These are phyloP conservation scores for Myotis myotis DNA, from an alignment of 2,797 vertebrate genomes.

Conservation along the genomic window DNA sequence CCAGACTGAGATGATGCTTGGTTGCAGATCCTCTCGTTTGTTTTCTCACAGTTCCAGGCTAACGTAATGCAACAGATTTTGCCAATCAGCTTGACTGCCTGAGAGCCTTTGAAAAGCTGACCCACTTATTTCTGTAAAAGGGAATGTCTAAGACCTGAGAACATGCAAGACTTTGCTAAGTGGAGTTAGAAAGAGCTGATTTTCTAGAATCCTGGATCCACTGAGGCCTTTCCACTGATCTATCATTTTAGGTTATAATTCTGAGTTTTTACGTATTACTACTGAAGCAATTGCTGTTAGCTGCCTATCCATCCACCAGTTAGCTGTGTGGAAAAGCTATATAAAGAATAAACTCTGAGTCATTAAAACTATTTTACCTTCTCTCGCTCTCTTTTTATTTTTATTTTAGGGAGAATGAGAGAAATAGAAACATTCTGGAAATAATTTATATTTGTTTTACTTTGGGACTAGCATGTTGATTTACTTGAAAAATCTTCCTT, in stretches of 20 bases:
- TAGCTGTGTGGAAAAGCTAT: neutral
- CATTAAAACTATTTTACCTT: neutral
- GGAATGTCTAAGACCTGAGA: constrained; percentile 42
- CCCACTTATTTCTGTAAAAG: constrained; percentile 61
- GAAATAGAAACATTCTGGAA: neutral
- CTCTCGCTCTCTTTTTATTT: neutral
- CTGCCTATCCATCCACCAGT: no score
- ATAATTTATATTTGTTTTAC: neutral
- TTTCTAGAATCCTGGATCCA: constrained; percentile 14
- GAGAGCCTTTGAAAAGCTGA: constrained; percentile 53
- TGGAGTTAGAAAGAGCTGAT: constrained; percentile 48
- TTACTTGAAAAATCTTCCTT: constrained; percentile 5
- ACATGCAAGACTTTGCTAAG: constrained; percentile 38
- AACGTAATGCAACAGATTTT: constrained; percentile 60
- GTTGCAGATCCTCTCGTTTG: constrained; percentile 63
- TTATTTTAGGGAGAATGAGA: neutral
- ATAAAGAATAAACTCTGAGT: neutral
- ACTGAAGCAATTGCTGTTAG: neutral
- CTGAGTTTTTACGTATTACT: neutral
- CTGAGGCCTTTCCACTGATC: neutral
- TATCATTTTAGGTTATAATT: constrained; percentile 42
- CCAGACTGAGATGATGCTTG: constrained; percentile 63
- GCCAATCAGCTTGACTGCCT: constrained; percentile 66
- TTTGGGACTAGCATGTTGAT: neutral
- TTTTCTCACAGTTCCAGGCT: constrained; percentile 61